Base-by-base conservation (phyloP, 2,797 vertebrate species). In the Calcarius lapponicus region DNA sequence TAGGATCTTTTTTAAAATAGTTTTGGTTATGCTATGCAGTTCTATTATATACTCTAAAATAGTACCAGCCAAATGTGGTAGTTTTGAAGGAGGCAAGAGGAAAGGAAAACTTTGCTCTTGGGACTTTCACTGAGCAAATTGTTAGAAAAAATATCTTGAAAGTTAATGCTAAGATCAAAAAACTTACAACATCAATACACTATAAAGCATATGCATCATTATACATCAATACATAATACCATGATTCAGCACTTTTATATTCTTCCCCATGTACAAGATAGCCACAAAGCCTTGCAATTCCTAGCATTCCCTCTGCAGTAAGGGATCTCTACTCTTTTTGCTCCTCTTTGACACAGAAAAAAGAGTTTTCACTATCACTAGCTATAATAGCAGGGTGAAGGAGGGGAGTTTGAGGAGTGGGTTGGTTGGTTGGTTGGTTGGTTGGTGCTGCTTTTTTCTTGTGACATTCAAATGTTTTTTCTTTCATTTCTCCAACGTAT, bases 371-470 rank as follows among this genome's bases (percentile, higher is more conserved):
- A 21, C 16, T 64, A 11, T 58, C 14, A 21, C 18, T 51, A 48
- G 13, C 3, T 75, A 18, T 54, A 84, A 71, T 31, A 67, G 4
- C 0, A 1, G 4, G 10, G 3, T 0, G 0, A 25, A 12, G 15
- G 7, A 6, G 8, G 8, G 15, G n/a, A 65, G 3, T 56, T 29
- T 42, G 19, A 31, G 3, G 15, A 18, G 8, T 19, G 11, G 40
- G 25, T 43, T 45, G 51, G 24, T 29, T 42, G n/a, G 8, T 50
- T 32, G 17, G 13, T 64, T 22, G 43, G 10, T 48, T 28, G 28
- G 17, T 50, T 61, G 45, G 29, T 29, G 18, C 8, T 71, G 6
- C 17, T 13, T 67, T 71, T 53, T 69, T 42, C 34, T 76, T 53
- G 7, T 45, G 40, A 53, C 5, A 29, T 25, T 13, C 4, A 54